Percentiles rank a stretch among this genome's conserved stretches.
Conservation (phyloP, 2,888 invertebrate genomes). For the Patella ulyssiponensis region DNA sequence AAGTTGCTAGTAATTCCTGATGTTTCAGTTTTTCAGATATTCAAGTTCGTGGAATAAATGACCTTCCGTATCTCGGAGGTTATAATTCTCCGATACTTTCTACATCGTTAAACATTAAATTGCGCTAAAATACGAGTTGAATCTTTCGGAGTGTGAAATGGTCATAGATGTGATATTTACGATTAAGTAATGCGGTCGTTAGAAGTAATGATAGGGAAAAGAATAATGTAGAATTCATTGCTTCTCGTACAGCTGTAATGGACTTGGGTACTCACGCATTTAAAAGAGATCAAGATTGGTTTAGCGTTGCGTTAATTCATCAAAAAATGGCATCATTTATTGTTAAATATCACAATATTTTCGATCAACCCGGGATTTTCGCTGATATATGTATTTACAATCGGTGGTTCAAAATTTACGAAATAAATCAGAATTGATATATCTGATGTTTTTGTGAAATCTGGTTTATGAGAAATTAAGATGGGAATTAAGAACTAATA, state of each 20-base stretch:
- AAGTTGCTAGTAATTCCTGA: neutral
- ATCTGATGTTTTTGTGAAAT: too few species aligned
- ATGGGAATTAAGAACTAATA: too few species aligned
- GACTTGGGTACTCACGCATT: conserved; percentile 7
- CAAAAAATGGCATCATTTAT: too few species aligned
- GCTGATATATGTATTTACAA: too few species aligned
- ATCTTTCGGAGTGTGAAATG: neutral
- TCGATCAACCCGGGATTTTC: too few species aligned
- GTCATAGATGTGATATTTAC: neutral
- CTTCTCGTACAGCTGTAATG: neutral
- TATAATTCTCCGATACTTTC: neutral
- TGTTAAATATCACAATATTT: too few species aligned
- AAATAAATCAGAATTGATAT: too few species aligned
- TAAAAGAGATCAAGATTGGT: neutral
- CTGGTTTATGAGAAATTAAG: too few species aligned
- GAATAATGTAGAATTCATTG: conserved; percentile 10
- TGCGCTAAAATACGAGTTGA: neutral
- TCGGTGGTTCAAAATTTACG: too few species aligned
- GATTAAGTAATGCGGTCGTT: conserved; percentile 4
- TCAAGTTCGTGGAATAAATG: too few species aligned
- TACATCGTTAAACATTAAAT: conserved; percentile 7
- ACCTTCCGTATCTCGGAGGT: neutral
- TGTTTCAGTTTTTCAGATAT: too few species aligned
- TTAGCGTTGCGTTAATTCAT: too few species aligned
- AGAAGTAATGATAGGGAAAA: neutral